A percentile compares a stretch with the other conserved stretches of the same genome.
Conservation (phyloP, 2,888 invertebrate genomes). For the Choristoneura rosaceana region DNA sequence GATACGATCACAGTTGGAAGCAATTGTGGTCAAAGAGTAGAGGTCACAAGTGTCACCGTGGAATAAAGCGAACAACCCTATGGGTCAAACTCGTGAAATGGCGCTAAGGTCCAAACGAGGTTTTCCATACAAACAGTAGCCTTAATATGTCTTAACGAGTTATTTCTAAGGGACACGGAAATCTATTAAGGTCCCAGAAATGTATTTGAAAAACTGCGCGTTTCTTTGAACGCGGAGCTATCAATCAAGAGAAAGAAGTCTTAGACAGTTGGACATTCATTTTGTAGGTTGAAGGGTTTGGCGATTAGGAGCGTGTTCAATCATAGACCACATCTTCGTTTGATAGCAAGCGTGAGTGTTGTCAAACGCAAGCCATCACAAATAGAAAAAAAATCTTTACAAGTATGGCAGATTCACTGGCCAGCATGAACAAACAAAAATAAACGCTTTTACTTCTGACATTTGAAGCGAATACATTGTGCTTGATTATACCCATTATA, state of each 20-base stretch:
- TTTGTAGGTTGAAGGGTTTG: neutral
- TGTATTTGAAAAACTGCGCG: constrained; percentile 4
- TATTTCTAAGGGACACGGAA: constrained; percentile 42
- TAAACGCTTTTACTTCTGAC: no score
- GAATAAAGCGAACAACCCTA: constrained; percentile 44
- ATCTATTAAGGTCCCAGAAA: neutral
- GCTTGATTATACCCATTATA: no score
- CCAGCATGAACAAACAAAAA: no score
- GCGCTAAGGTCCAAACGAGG: constrained; percentile 50
- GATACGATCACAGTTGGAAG: constrained; percentile 2
- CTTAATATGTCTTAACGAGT: constrained; percentile 47
- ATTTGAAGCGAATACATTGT: no score
- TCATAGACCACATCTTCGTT: no score
- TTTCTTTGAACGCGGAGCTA: neutral
- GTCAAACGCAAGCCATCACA: no score
- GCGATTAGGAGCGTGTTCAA: no score
- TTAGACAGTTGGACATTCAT: neutral
- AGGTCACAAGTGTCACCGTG: constrained; percentile 28
- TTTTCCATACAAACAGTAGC: constrained; percentile 54
- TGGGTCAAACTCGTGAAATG: constrained; percentile 64
- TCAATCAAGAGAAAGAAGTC: constrained; percentile 3
- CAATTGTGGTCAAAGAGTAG: constrained; percentile 1
- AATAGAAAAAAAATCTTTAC: no score
- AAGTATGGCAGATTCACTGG: no score
- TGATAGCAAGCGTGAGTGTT: no score